Percentiles rank a stretch among this genome's conserved stretches.
These are phyloP conservation scores for Grammomys surdaster DNA, from an alignment of 2,113 vertebrate genomes.

Conservation along the genomic window DNA sequence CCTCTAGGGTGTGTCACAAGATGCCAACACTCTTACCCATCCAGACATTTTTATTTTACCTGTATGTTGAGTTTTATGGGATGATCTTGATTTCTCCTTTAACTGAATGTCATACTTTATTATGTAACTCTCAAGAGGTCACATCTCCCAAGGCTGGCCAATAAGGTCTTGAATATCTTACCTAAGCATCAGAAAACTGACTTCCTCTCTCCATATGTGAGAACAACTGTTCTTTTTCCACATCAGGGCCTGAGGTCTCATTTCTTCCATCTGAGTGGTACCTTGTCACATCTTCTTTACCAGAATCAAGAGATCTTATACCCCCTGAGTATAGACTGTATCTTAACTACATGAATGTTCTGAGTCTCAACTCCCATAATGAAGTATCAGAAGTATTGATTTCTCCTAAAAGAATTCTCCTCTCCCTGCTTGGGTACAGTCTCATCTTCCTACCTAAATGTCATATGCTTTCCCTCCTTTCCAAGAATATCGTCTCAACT, in stretches of 20 bases:
- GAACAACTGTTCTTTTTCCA: not conserved
- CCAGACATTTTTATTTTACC: not conserved
- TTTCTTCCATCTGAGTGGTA: not conserved
- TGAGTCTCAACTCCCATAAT: not conserved
- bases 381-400: fast-evolving
- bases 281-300: not conserved
- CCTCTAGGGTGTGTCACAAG: not conserved
- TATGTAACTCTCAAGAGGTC: not conserved
- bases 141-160: not conserved
- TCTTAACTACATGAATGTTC: not conserved
- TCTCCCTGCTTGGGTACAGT: not conserved
- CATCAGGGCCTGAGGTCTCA: not conserved
- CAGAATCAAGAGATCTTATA: not conserved
- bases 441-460: not conserved
- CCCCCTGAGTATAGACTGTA: not conserved
- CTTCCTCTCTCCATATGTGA: not conserved
- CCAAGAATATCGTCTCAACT: not conserved
- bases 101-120: not conserved
- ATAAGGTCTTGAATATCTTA: not conserved
- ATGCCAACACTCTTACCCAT: not conserved
- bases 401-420: not conserved
- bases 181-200: not conserved
- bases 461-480: not conserved
- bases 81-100: not conserved
- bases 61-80: not conserved